A percentile compares a stretch with the other conserved stretches of the same genome.
These are phyloP conservation scores for Meloidogyne floridensis DNA, from an alignment of 1,140 invertebrate species.

Conservation along the genomic window DNA sequence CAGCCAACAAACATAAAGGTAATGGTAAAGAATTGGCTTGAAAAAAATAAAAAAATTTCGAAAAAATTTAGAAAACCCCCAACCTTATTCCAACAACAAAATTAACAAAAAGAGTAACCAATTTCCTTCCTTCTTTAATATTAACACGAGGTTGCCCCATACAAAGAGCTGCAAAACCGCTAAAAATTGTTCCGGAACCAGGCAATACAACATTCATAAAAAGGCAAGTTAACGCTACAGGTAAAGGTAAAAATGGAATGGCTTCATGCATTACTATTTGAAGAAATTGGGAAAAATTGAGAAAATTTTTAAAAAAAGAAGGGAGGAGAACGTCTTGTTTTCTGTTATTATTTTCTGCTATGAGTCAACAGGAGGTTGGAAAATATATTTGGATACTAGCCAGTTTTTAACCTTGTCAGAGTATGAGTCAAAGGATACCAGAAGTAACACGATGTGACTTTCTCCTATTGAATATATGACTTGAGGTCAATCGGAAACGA, in stretches of 20 bases:
- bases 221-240: constrained; percentile 81
- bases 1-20: constrained; percentile 90
- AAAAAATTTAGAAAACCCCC: not conserved
- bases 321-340: too few species aligned
- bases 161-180: constrained; percentile 83
- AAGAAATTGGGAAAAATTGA: not conserved
- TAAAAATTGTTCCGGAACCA: constrained; percentile 82
- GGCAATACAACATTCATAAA: constrained; percentile 82
- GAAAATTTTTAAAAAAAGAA: not conserved
- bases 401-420: too few species aligned
- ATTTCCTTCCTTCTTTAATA: constrained; percentile 66
- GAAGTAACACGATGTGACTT: too few species aligned
- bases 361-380: too few species aligned
- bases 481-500: too few species aligned
- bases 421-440: too few species aligned
- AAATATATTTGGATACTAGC: too few species aligned
- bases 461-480: too few species aligned
- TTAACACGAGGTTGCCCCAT: constrained; percentile 77
- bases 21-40: constrained; percentile 83
- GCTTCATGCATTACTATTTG: constrained; percentile 72
- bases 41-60: not conserved
- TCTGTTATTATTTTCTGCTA: too few species aligned
- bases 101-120: constrained; percentile 81
- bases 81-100: constrained; percentile 76
- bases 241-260: constrained; percentile 82